Base-by-base conservation (phyloP, 2,888 invertebrate genomes). In the Melinaea marsaeus region DNA sequence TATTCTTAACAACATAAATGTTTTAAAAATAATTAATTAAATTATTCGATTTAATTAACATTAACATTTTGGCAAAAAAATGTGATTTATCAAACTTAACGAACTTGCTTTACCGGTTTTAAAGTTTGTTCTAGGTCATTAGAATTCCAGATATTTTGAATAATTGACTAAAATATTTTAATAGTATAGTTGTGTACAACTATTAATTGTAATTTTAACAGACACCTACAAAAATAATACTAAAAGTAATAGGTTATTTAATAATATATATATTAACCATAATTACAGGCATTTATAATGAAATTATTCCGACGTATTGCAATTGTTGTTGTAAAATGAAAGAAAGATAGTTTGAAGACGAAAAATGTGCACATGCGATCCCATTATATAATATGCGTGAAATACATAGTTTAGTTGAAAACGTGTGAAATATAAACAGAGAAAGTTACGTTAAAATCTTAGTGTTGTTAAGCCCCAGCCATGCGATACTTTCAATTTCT, bases 361-460 rank as follows among this genome's bases (percentile, higher is more conserved):
- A 42, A 42, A 42, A 42, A 42, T 9, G 42, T 9, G 2, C 11
- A 22, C 60, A 37, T 7, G 45, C 57, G 48, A 54, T 73, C 74
- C 72, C 72, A 75, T 66, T 75, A 77, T 71, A 75, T 71, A 68
- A 66, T 63, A 68, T 66, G 69, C 71, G 70, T 69, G 70, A 68
- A 68, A 66, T 69, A 73, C 71, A 71, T 69, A 72, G 66, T 75
- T 77, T 74, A 68, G 76, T 78, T 77, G 79, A 81, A 84, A 85
- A 85, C 87, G 87, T 87, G 87, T 83, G 88, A 87, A 87, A 81
- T 79, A 81, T 77, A 84, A 80, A 85, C 80, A 75, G 76, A 81
- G 85, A 85, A 86, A 85, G 80, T 76, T 58, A 37, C 56, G 22
- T 57, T 54, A 58, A 57, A 51, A 37, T 42, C 45, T 33, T 51